phyloP scores from a whole-genome alignment of 2,113 vertebrate genomes.

The Macquaria australasica region DNA sequence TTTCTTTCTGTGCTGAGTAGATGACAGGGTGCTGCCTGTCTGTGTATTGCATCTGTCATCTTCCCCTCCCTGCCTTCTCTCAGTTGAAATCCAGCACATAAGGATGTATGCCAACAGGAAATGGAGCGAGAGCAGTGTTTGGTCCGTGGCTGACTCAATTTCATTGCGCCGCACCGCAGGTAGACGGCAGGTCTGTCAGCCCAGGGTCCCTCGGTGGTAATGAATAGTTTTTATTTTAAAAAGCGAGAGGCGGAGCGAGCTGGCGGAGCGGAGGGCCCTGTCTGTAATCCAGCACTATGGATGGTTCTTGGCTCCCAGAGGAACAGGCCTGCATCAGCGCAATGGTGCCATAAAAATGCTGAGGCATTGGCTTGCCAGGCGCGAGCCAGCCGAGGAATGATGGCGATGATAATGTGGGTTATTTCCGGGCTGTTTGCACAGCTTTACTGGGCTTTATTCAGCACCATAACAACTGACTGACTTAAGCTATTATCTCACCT shows the following conservation, averaged over 20 bases:
- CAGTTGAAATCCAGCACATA: slow-evolving; percentile 54
- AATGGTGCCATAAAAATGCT: slow-evolving; percentile 78
- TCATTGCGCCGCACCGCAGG: slow-evolving; percentile 56
- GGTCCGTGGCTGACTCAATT: slow-evolving; percentile 60
- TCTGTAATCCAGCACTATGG: slow-evolving; percentile 73
- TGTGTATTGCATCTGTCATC: slow-evolving; percentile 49
- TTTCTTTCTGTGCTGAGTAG: slow-evolving; percentile 17
- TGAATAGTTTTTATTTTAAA: slow-evolving; percentile 83
- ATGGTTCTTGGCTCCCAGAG: slow-evolving; percentile 71
- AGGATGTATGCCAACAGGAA: slow-evolving; percentile 62
- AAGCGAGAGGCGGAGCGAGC: slow-evolving; percentile 56
- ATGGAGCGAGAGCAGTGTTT: slow-evolving; percentile 59
- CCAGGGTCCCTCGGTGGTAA: slow-evolving; percentile 57
- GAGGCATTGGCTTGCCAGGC: slow-evolving; percentile 65
- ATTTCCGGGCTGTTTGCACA: slow-evolving; percentile 80
- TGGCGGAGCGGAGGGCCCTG: slow-evolving; percentile 37
- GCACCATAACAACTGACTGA: slow-evolving; percentile 65
- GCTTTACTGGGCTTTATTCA: slow-evolving; percentile 71
- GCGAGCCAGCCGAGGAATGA: slow-evolving; percentile 69
- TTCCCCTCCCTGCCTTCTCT: slow-evolving; percentile 23
- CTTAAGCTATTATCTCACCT: slow-evolving; percentile 74
- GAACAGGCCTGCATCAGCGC: slow-evolving; percentile 71
- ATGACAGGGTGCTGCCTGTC: slow-evolving; percentile 23
- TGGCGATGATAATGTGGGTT: slow-evolving; percentile 72
- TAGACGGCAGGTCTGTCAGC: slow-evolving; percentile 54